Base-by-base conservation (phyloP, 2,113 vertebrate species). In the Peromyscus polionotus region DNA sequence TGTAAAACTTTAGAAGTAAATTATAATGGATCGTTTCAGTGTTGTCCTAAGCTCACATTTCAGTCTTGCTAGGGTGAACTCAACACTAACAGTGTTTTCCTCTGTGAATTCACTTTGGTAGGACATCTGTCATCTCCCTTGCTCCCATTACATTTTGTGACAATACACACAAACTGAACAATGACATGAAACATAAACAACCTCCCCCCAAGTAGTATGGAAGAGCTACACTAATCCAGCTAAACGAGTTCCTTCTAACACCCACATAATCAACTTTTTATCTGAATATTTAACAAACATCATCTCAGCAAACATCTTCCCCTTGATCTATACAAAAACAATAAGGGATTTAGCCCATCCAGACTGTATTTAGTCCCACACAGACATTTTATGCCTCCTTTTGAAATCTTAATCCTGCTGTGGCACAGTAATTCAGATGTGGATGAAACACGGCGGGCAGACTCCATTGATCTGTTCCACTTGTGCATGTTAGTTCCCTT, bases 231-330 rank as follows among this genome's bases (percentile, higher is more conserved):
- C 91, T 96, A 96, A 97, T 97, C 83, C 87, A 90, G 59, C 86
- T 96, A 95, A 97, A 86, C 77, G 87, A 75, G 45, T 96, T 95
- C 54, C 54, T 42, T 48, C 89, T 76, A 97, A 93, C n/a, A 70
- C 24, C 57, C 85, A 67, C 59, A 63, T 42, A 96, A 92, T 85
- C 70, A n/a, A 72, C 51, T 67, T 90, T 84, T 92, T 94, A 96
- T 97, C 73, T 97, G 97, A 97, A 97, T 97, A 97, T 96, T 97
- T 95, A 98, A 95, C 93, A 94, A 97, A 90, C 89, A 85, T 96
- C 94, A 96, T 94, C 90, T 93, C 92, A 63, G 91, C 93, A 97
- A 96, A 96, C 70, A 72, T 88, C 86, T 96, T 90, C 91, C 89
- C 86, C 89, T 97, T 96, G 89, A 96, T 96, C 96, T 91, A 81